Percentiles rank a stretch among this genome's conserved stretches.
Conservation (phyloP, 2,113 vertebrate genomes). For the Podarcis cretensis region DNA sequence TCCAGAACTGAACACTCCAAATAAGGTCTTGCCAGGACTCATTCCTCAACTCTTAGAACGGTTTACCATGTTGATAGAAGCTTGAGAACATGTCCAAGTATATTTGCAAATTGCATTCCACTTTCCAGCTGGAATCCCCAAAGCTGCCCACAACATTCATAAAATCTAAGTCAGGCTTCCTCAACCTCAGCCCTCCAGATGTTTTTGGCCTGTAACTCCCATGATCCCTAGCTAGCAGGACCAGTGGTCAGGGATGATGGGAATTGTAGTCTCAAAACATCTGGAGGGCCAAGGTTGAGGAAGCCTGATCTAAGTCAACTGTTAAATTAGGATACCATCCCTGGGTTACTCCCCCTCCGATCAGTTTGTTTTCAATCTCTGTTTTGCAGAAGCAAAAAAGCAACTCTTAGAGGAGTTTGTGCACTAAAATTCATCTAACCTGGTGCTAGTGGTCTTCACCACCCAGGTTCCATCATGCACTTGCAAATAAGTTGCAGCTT, state of each 20-base stretch:
- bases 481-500: too few species aligned
- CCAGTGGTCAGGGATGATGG: too few species aligned
- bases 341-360: background rate
- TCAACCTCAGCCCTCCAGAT: too few species aligned
- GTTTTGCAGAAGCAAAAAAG: background rate
- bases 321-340: background rate
- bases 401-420: background rate
- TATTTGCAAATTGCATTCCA: background rate
- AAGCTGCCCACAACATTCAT: background rate
- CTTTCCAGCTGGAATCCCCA: background rate
- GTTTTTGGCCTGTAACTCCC: too few species aligned
- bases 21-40: background rate
- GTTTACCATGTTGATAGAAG: too few species aligned
- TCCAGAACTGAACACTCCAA: background rate
- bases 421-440: background rate
- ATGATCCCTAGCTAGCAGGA: too few species aligned
- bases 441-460: too few species aligned
- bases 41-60: background rate
- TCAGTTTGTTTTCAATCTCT: background rate
- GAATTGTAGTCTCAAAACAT: too few species aligned
- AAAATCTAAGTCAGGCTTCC: background rate
- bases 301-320: background rate
- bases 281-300: too few species aligned
- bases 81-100: too few species aligned
- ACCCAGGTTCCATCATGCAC: too few species aligned